These are phyloP conservation scores for Plagodis dolabraria DNA, from an alignment of 2,888 invertebrate species.

Conservation along the genomic window DNA sequence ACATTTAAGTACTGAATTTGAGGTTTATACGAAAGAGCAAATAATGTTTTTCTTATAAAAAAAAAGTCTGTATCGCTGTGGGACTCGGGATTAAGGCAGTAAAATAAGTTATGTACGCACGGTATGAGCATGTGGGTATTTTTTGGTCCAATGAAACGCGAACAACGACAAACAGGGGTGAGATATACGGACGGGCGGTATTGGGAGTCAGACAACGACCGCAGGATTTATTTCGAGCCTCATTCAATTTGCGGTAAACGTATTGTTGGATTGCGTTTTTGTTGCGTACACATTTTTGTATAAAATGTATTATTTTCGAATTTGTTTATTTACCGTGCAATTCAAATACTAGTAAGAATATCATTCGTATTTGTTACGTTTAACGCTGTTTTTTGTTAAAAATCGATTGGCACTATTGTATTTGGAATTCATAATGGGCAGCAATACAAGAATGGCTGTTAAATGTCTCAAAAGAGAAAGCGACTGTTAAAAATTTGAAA, in stretches of 20 bases:
- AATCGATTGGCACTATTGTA: slow-evolving; percentile 20
- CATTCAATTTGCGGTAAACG: slow-evolving; percentile 81
- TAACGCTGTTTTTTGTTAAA: slow-evolving; percentile 17
- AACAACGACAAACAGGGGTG: slow-evolving; percentile 73
- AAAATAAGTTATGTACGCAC: slow-evolving; percentile 43
- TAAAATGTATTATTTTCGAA: slow-evolving; percentile 54
- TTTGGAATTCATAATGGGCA: slow-evolving; percentile 8
- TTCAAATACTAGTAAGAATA: slow-evolving; percentile 9
- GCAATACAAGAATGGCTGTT: slow-evolving; percentile 28
- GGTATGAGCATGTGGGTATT: slow-evolving; percentile 53
- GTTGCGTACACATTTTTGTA: slow-evolving; percentile 58
- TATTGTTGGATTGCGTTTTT: slow-evolving; percentile 77
- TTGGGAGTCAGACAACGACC: slow-evolving; percentile 77
- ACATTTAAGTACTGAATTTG: slow-evolving; percentile 4
- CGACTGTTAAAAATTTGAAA: slow-evolving; percentile 64
- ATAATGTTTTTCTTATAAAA: slow-evolving; percentile 27
- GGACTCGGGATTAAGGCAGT: slow-evolving; percentile 30
- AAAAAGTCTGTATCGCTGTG: slow-evolving; percentile 21
- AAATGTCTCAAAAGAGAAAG: slow-evolving; percentile 64
- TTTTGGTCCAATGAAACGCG: slow-evolving; percentile 53
- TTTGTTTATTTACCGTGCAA: slow-evolving; percentile 18
- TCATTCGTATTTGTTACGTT: slow-evolving; percentile 18
- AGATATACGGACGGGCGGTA: slow-evolving; percentile 67
- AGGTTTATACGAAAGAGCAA: slow-evolving; percentile 13
- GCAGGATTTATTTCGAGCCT: slow-evolving; percentile 80